Evolutionary conservation across 2,113 vertebrate genomes (phyloP).

Genomic region (Ibidorhyncha struthersii): DNA sequence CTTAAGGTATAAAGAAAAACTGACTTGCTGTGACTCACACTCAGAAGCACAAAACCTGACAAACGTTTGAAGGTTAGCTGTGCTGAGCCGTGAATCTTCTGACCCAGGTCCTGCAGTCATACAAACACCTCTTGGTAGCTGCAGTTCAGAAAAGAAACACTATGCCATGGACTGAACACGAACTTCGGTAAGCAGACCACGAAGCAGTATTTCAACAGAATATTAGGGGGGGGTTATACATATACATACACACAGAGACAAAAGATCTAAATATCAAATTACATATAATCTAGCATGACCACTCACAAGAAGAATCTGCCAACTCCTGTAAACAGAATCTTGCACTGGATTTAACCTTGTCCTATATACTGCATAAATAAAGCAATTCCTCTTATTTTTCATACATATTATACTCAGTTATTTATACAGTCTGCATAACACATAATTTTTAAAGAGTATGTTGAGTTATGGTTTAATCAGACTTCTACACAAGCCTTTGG

Average conservation of each 20-base stretch:
- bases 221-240: not conserved
- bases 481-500: not conserved
- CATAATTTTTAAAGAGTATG: not conserved
- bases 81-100: not conserved
- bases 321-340: not conserved
- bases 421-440: not conserved
- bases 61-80: not conserved
- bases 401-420: not conserved
- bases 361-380: not conserved
- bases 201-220: not conserved
- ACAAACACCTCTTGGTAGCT: not conserved
- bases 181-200: not conserved
- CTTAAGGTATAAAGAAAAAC: not conserved
- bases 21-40: not conserved
- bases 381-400: not conserved
- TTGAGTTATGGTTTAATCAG: not conserved
- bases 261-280: not conserved
- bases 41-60: not conserved
- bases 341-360: not conserved
- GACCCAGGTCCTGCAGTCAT: not conserved
- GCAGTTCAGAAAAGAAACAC: not conserved
- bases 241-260: not conserved
- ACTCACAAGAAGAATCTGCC: not conserved
- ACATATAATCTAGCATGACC: not conserved
- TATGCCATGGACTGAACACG: not conserved